These are phyloP conservation scores for Chelon auratus DNA, from an alignment of 2,797 vertebrate species.

Conservation along the genomic window DNA sequence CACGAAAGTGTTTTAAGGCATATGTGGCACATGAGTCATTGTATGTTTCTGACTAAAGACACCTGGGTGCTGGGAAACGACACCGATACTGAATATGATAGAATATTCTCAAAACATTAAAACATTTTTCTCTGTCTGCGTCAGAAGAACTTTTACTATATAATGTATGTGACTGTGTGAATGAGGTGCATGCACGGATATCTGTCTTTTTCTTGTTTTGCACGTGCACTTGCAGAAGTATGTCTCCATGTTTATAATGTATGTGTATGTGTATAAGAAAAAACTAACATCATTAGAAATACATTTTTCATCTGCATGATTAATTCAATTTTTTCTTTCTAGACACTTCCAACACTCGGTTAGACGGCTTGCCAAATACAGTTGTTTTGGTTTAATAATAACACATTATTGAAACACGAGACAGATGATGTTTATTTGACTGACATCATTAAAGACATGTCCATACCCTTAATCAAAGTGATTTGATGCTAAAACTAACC, in stretches of 20 bases:
- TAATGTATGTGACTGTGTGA: conserved; percentile 6
- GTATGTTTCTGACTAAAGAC: conserved; percentile 24
- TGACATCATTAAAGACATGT: background rate
- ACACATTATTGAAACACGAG: background rate
- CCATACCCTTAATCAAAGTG: background rate
- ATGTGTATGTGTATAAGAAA: background rate
- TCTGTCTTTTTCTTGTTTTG: conserved; percentile 21
- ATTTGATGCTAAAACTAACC: background rate
- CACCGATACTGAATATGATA: background rate
- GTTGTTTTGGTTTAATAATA: background rate
- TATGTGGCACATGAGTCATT: conserved; percentile 13
- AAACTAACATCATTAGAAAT: no score
- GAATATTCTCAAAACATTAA: background rate
- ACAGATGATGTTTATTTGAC: background rate
- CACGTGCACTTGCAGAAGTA: background rate
- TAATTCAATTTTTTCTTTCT: background rate
- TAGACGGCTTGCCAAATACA: background rate
- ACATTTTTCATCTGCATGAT: background rate
- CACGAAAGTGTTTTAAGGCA: conserved; percentile 39
- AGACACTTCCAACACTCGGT: background rate
- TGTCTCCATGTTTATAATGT: background rate
- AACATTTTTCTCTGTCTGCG: conserved; percentile 1
- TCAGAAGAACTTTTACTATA: conserved; percentile 1
- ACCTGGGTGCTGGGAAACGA: conserved; percentile 2
- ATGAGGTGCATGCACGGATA: background rate